Base-by-base conservation (phyloP, 2,888 invertebrate genomes). In the Andricus curvator region DNA sequence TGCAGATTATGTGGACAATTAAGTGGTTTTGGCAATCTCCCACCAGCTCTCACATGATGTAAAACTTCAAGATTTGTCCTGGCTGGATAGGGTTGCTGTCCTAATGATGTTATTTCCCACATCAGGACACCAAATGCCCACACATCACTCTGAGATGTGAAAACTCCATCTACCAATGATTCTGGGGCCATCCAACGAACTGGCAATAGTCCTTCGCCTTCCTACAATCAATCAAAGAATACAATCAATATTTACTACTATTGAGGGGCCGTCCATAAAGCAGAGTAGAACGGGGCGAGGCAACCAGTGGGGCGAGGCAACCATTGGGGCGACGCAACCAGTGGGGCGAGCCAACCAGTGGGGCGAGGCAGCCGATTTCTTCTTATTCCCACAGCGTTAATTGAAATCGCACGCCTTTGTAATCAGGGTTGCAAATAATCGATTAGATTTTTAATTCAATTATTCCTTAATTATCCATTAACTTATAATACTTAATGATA, bases 141-240 rank as follows among this genome's bases (percentile, higher is more conserved):
- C 6, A 99, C 98, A 92, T 99, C 99, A 0, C 98, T 98, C 91
- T 99, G 99, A 77, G 97, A 97, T 0, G 99, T 98, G 92, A 99
- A 99, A 0, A 99, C 97, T 0, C 99, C 99, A 91, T 99, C 99
- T 2, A 98, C 96, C 17, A 99, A 93, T 37, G 98, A 98, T 93
- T 99, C 99, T 1, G 99, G 99, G 0, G 99, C 96, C 99, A 99
- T 99, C 99, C 99, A 99, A 64, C 99, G 94, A 0, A 99, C 98
- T 2, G 99, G 99, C 77, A 99, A 93, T 68, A 99, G 93, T 1
- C 98, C 97, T 93, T 95, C 95, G 5, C 92, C 92, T 84, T 92
- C 91, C 91, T 92, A 37, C 3, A 78, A 64, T 56, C 13, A 65
- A 41, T 48, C 2, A 17, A 80, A 22, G 44, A 48, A 74, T 60